A percentile compares a stretch with the other conserved stretches of the same genome.
These are phyloP conservation scores for Cosmia pyralina DNA, from an alignment of 2,888 invertebrate genomes.

Conservation along the genomic window DNA sequence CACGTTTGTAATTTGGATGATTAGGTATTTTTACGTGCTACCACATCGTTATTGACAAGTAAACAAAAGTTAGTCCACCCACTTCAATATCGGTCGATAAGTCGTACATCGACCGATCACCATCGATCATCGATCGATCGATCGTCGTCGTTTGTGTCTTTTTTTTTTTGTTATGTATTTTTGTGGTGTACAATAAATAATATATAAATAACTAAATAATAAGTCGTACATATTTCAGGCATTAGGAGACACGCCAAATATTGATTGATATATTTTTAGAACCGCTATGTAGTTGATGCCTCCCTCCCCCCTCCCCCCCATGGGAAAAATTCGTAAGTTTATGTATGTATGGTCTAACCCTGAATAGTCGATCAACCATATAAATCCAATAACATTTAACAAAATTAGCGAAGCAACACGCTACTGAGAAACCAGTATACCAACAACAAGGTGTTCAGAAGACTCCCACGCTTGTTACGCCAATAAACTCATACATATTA, in stretches of 20 bases:
- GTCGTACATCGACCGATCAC: too few relatives aligned
- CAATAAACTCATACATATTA: conserved; percentile 81
- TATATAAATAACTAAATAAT: too few relatives aligned
- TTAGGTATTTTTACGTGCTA: background rate
- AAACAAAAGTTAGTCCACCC: conserved; percentile 12
- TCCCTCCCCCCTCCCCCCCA: too few relatives aligned
- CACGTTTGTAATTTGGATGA: too few relatives aligned
- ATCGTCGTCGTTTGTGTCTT: too few relatives aligned
- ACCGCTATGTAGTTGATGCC: background rate
- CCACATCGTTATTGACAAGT: background rate
- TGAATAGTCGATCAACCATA: conserved; percentile 6
- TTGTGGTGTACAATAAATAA: too few relatives aligned
- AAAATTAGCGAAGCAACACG: conserved; percentile 47
- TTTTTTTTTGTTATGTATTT: too few relatives aligned
- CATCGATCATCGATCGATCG: too few relatives aligned
- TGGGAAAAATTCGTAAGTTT: background rate
- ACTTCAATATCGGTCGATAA: conserved; percentile 5
- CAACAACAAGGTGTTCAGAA: conserved; percentile 66
- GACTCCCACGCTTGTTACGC: conserved; percentile 81
- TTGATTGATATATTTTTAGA: background rate
- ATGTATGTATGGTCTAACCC: background rate
- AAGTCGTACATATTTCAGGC: conserved; percentile 4
- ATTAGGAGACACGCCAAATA: background rate
- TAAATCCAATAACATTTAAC: conserved; percentile 35
- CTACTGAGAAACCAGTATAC: conserved; percentile 51